Evolutionary conservation across 2,888 invertebrate genomes (phyloP).

Genomic region (Volucella bombylans): DNA sequence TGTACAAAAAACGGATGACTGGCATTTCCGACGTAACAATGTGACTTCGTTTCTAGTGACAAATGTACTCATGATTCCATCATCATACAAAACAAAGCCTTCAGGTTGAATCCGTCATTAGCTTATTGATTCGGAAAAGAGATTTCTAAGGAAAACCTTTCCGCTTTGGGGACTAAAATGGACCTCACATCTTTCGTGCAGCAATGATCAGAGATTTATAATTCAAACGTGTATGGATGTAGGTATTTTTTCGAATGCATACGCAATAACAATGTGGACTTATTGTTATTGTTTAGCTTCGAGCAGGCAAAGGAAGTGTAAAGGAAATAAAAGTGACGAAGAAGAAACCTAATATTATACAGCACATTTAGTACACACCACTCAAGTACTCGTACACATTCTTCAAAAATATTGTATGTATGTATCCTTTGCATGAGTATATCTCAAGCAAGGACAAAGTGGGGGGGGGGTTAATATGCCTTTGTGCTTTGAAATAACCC

Average conservation of each 20-base stretch:
- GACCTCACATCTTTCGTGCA: slow-evolving; percentile 30
- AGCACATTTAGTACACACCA: not conserved
- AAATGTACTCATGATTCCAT: slow-evolving; percentile 18
- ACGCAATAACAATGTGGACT: slow-evolving; percentile 37
- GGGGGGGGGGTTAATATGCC: not conserved
- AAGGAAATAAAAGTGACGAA: slow-evolving; percentile 20
- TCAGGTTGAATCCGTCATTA: slow-evolving; percentile 54
- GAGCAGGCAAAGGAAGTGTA: not conserved
- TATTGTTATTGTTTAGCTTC: slow-evolving; percentile 55
- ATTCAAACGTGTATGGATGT: slow-evolving; percentile 7
- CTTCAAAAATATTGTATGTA: slow-evolving; percentile 34
- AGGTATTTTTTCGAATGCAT: not conserved
- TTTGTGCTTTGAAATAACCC: not conserved
- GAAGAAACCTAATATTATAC: not conserved
- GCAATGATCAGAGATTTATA: slow-evolving; percentile 61
- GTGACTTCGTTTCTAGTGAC: slow-evolving; percentile 8
- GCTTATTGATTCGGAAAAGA: slow-evolving; percentile 57
- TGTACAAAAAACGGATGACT: not conserved
- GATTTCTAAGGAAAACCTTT: slow-evolving; percentile 11
- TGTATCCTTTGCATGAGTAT: slow-evolving; percentile 33
- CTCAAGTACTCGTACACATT: slow-evolving; percentile 20
- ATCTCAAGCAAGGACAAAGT: slow-evolving; percentile 8
- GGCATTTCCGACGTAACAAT: not conserved
- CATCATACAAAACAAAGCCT: slow-evolving; percentile 33
- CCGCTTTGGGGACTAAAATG: not conserved